Percentiles rank a stretch among this genome's conserved stretches.
phyloP scores from a whole-genome alignment of 2,888 invertebrate genomes.

The Hirtodrosophila cameraria region DNA sequence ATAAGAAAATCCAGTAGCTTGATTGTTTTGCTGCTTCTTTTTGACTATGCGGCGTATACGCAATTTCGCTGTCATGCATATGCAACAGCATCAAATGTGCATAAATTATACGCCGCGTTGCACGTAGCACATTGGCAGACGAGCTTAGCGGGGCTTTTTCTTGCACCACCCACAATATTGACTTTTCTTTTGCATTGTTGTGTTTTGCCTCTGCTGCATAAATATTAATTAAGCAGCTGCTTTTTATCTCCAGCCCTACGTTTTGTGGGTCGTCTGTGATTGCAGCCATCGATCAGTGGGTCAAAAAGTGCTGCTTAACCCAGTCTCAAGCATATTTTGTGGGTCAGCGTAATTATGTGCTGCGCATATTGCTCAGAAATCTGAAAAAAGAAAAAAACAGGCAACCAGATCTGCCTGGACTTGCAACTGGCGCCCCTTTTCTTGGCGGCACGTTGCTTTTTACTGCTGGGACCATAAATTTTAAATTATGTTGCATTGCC shows the following conservation, averaged over 20 bases:
- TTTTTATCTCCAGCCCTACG: constrained; percentile 8
- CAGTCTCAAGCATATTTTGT: constrained; percentile 43
- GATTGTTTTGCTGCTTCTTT: constrained; percentile 1
- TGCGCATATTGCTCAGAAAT: not conserved
- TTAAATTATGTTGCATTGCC: constrained; percentile 68
- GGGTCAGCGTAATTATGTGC: constrained; percentile 57
- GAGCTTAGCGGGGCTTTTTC: constrained; percentile 2
- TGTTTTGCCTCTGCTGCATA: constrained; percentile 27
- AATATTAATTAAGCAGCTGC: constrained; percentile 50
- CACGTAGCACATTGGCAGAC: constrained; percentile 33
- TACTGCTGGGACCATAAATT: constrained; percentile 56
- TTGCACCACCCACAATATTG: constrained; percentile 41
- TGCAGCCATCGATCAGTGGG: constrained; percentile 50
- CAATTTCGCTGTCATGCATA: constrained; percentile 60
- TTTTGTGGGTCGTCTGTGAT: constrained; percentile 38
- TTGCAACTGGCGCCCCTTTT: constrained; percentile 9
- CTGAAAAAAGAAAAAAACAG: too few species aligned
- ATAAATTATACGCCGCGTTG: constrained; percentile 71
- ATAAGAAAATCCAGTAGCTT: constrained; percentile 8
- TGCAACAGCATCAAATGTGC: constrained; percentile 72
- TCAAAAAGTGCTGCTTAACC: constrained; percentile 37
- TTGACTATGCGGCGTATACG: constrained; percentile 32
- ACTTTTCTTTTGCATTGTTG: constrained; percentile 17
- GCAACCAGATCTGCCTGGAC: not conserved
- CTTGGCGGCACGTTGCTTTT: not conserved